These are phyloP conservation scores for Diarsia mendica DNA, from an alignment of 2,888 invertebrate genomes.

Conservation along the genomic window DNA sequence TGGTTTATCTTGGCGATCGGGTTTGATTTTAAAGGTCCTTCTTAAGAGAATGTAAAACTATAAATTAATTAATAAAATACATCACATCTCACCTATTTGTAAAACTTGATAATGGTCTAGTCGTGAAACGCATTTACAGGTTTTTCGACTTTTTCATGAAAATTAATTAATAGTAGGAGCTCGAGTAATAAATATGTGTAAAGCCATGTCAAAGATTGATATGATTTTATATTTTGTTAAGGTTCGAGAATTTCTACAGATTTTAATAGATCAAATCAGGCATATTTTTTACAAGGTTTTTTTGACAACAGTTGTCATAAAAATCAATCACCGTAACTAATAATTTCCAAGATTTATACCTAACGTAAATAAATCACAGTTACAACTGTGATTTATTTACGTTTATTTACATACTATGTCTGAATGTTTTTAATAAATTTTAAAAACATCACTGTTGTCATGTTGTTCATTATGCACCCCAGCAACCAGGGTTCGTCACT, in stretches of 20 bases:
- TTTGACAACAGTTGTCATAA: background rate
- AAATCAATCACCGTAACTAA: background rate
- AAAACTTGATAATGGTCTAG: too few relatives aligned
- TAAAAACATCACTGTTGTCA: slow-evolving; percentile 22
- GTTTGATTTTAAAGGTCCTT: background rate
- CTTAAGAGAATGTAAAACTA: background rate
- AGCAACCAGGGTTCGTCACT: slow-evolving; percentile 4
- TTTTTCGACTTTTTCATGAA: background rate
- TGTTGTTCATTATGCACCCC: slow-evolving; percentile 48
- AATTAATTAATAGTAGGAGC: background rate
- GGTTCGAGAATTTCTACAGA: background rate
- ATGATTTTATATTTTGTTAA: background rate
- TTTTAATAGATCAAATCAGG: background rate
- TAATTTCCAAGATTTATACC: background rate
- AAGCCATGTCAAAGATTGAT: background rate
- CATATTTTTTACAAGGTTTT: too few relatives aligned
- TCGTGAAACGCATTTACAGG: too few relatives aligned
- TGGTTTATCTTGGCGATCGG: background rate
- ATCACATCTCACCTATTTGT: too few relatives aligned
- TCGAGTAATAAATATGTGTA: background rate
- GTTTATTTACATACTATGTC: too few relatives aligned
- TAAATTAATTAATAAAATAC: too few relatives aligned
- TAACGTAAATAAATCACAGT: background rate
- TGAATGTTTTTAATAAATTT: background rate
- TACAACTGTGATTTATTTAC: too few relatives aligned